A percentile compares a stretch with the other conserved stretches of the same genome.
These are phyloP conservation scores for Zosterops lateralis DNA, from an alignment of 2,113 vertebrate species.

Conservation along the genomic window DNA sequence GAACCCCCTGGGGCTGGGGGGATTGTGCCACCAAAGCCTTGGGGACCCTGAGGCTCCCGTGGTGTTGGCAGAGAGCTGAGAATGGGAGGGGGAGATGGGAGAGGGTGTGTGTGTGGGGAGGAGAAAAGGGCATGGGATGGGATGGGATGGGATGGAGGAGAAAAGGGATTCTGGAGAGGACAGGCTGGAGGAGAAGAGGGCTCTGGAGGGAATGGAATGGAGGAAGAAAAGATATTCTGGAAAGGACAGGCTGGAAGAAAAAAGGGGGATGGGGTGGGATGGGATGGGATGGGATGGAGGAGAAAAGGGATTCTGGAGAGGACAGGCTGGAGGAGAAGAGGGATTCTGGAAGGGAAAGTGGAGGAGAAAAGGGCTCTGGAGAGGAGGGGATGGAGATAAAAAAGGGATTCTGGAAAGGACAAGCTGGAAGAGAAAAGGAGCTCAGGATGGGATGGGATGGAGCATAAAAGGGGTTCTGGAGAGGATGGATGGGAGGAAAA, in stretches of 20 bases:
- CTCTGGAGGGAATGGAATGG: too few species aligned
- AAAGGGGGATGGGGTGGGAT: neutral
- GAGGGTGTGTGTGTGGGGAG: neutral
- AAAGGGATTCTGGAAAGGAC: accelerated
- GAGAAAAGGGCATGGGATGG: neutral
- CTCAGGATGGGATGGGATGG: neutral
- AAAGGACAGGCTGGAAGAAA: accelerated
- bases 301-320: neutral
- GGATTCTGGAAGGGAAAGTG: too few species aligned
- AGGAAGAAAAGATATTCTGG: neutral
- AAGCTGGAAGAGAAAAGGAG: neutral
- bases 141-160: neutral
- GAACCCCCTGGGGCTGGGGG: neutral
- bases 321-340: too few species aligned
- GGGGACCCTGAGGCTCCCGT: neutral
- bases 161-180: neutral
- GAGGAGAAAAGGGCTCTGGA: neutral
- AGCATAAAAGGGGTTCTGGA: neutral
- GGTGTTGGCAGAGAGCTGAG: neutral
- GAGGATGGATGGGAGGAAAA: accelerated
- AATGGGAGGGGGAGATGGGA: neutral
- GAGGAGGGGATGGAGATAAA: accelerated
- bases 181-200: neutral
- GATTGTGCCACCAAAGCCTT: accelerated
- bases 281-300: neutral